These are phyloP conservation scores for Plebejus melissa DNA, from an alignment of 2,888 invertebrate genomes.

Conservation along the genomic window DNA sequence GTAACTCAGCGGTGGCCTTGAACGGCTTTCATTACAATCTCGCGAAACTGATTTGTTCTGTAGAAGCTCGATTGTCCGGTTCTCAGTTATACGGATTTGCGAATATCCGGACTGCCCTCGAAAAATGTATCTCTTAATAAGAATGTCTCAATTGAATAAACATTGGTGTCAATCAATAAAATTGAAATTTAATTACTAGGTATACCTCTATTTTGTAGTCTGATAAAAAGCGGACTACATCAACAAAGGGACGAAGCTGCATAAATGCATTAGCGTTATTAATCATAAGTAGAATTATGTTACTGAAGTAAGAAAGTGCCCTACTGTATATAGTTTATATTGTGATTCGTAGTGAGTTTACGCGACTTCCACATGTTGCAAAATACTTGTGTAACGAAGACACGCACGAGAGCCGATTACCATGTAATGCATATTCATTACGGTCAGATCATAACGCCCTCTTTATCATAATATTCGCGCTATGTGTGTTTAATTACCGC, in stretches of 20 bases:
- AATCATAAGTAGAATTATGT: background rate
- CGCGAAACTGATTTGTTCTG: too few species aligned
- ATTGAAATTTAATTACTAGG: too few species aligned
- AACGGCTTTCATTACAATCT: background rate
- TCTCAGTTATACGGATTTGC: too few species aligned
- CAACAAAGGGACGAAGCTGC: background rate
- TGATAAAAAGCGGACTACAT: background rate
- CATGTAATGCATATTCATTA: conserved; percentile 21
- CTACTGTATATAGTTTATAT: background rate
- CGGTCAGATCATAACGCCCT: conserved; percentile 1
- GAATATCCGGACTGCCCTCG: too few species aligned
- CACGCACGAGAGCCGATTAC: conserved; percentile 30
- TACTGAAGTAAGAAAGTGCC: background rate
- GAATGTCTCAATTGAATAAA: too few species aligned
- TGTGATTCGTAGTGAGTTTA: conserved; percentile 27
- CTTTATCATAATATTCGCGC: background rate
- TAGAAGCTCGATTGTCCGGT: too few species aligned
- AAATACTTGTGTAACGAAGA: conserved; percentile 48
- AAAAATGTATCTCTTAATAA: too few species aligned
- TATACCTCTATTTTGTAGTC: too few species aligned
- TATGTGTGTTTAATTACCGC: background rate
- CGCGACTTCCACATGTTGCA: conserved; percentile 57
- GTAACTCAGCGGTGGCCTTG: background rate
- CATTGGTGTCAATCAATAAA: too few species aligned
- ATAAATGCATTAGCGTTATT: too few species aligned